phyloP scores from a whole-genome alignment of 2,797 vertebrate species.

The Lepus oiostolus region DNA sequence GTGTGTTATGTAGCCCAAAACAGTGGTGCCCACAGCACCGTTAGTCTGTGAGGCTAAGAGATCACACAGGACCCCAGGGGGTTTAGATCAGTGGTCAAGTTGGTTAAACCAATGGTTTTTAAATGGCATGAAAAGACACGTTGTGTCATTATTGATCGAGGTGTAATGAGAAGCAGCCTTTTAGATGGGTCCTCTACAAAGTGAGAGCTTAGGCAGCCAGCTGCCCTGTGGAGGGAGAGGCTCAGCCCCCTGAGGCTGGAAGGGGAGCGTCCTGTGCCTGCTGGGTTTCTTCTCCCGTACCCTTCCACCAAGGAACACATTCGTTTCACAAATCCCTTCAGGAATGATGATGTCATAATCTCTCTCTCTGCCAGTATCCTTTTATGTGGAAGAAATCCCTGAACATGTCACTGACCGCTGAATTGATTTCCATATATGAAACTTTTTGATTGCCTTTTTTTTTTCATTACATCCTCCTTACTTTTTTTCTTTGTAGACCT shows the following conservation, averaged over 20 bases:
- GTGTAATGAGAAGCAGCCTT: constrained; percentile 6
- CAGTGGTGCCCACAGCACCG: neutral
- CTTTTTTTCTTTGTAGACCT: constrained; percentile 89
- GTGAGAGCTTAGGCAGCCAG: neutral
- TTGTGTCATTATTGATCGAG: constrained; percentile 23
- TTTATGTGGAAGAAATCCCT: constrained; percentile 19
- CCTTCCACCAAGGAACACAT: constrained; percentile 9
- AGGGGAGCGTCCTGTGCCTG: neutral
- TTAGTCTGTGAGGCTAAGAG: neutral
- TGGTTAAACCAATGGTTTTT: neutral
- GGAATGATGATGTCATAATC: neutral
- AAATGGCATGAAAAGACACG: neutral
- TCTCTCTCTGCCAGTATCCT: neutral
- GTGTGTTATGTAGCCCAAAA: neutral
- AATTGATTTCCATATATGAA: constrained; percentile 49
- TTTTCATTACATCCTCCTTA: constrained; percentile 11
- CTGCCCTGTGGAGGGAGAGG: fast-evolving
- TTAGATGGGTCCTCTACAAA: neutral
- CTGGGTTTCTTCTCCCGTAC: neutral
- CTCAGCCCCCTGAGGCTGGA: neutral
- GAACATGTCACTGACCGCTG: neutral
- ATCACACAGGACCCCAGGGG: neutral
- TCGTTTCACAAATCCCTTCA: neutral
- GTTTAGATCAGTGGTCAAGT: neutral
- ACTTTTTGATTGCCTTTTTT: constrained; percentile 22